These are phyloP conservation scores for Eustalomyia histrio DNA, from an alignment of 2,888 invertebrate genomes.

Conservation along the genomic window DNA sequence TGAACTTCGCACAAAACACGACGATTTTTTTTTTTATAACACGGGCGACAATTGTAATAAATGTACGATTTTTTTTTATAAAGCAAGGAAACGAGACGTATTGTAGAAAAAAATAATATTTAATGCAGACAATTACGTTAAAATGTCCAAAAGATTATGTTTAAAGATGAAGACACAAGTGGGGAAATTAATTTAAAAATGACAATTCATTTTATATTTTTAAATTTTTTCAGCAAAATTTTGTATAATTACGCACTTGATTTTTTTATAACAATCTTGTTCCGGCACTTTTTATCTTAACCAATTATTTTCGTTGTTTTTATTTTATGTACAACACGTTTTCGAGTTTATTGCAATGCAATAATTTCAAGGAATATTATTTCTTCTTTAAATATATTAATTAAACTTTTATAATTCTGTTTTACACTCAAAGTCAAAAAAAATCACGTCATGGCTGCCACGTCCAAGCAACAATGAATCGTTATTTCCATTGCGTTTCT, in stretches of 20 bases:
- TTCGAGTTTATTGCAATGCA: constrained; percentile 70
- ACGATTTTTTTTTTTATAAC: constrained; percentile 24
- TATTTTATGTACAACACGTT: constrained; percentile 62
- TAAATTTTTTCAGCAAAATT: constrained; percentile 36
- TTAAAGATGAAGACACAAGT: constrained; percentile 35
- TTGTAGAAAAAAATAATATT: constrained; percentile 16
- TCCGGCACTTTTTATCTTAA: constrained; percentile 49
- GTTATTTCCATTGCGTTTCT: constrained; percentile 73
- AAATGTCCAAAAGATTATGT: constrained; percentile 15
- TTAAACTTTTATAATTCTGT: constrained; percentile 47
- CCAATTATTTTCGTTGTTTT: constrained; percentile 30
- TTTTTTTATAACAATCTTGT: constrained; percentile 48
- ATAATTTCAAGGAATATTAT: constrained; percentile 73
- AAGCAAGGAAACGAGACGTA: constrained; percentile 48
- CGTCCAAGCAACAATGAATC: constrained; percentile 80
- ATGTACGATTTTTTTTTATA: constrained; percentile 36
- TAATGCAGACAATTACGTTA: constrained; percentile 13
- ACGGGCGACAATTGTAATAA: constrained; percentile 33
- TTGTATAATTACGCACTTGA: constrained; percentile 62
- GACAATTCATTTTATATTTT: constrained; percentile 35
- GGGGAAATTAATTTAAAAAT: constrained; percentile 44
- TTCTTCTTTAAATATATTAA: constrained; percentile 59
- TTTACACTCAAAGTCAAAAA: constrained; percentile 71
- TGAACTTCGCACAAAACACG: constrained; percentile 47
- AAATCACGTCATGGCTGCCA: constrained; percentile 80